These are phyloP conservation scores for Agonopterix alstromeriana DNA, from an alignment of 2,888 invertebrate species.

Conservation along the genomic window DNA sequence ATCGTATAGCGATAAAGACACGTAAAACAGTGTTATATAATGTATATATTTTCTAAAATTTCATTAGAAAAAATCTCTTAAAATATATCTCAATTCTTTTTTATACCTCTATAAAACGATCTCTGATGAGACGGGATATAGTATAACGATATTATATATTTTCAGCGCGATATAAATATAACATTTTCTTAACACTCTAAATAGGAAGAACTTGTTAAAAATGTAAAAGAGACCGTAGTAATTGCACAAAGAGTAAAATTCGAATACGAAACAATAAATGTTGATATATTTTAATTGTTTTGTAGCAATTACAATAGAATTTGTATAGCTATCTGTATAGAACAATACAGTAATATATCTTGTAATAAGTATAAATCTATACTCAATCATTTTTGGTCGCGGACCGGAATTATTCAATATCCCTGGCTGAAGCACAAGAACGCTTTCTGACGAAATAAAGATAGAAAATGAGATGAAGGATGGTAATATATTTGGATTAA, in stretches of 20 bases:
- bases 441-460: too few species aligned
- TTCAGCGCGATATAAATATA: constrained; percentile 64
- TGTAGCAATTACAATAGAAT: constrained; percentile 5
- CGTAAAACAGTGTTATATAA: constrained; percentile 57
- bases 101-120: constrained; percentile 27
- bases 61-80: constrained; percentile 71
- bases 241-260: constrained; percentile 65
- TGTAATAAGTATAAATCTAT: not conserved
- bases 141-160: constrained; percentile 30
- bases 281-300: constrained; percentile 19
- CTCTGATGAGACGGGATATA: constrained; percentile 36
- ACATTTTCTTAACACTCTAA: constrained; percentile 54
- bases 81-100: constrained; percentile 71
- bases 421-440: too few species aligned
- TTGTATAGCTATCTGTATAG: not conserved
- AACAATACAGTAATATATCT: not conserved
- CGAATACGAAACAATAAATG: constrained; percentile 39
- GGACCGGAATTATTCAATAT: too few species aligned
- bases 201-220: constrained; percentile 64
- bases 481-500: too few species aligned
- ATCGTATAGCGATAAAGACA: constrained; percentile 64
- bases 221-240: constrained; percentile 60
- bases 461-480: too few species aligned
- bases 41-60: constrained; percentile 56
- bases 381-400: too few species aligned